phyloP scores from a whole-genome alignment of 2,797 vertebrate genomes.

The Antennarius maculatus region DNA sequence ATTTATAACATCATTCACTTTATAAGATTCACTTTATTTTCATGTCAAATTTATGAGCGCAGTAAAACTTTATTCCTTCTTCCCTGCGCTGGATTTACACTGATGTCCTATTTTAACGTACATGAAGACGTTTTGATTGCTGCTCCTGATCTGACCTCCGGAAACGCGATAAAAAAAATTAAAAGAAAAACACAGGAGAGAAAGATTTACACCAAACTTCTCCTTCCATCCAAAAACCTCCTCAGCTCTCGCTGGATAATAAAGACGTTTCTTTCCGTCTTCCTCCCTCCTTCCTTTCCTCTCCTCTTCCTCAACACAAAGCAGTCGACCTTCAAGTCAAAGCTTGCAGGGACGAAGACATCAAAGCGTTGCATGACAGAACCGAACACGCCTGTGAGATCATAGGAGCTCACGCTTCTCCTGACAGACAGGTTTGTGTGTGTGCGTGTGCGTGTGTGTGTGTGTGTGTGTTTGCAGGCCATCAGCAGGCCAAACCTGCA shows the following conservation, averaged over 20 bases:
- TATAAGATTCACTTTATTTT: background rate
- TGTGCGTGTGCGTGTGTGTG: background rate
- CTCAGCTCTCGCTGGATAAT: background rate
- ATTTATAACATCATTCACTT: conserved; percentile 2
- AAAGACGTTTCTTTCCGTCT: conserved; percentile 3
- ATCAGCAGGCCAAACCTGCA: background rate
- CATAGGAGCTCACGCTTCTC: conserved; percentile 26
- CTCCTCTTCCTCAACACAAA: no score
- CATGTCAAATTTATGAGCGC: conserved; percentile 6
- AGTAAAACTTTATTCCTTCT: background rate
- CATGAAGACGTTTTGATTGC: conserved; percentile 13
- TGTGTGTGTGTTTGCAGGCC: conserved; percentile 1
- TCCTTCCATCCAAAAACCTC: background rate
- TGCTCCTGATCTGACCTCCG: background rate
- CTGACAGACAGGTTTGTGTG: conserved; percentile 41
- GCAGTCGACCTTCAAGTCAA: conserved; percentile 34
- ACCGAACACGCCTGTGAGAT: conserved; percentile 16
- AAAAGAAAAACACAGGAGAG: background rate
- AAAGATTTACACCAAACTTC: conserved; percentile 7
- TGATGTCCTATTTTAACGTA: background rate
- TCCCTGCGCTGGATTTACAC: conserved; percentile 27
- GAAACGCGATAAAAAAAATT: background rate
- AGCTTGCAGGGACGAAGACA: conserved; percentile 32
- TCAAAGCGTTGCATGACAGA: conserved; percentile 24
- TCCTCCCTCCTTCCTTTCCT: background rate